Percentiles rank a stretch among this genome's conserved stretches.
Evolutionary conservation across 1,140 invertebrate species (phyloP).

Genomic region (Daktulosphaira vitifoliae): DNA sequence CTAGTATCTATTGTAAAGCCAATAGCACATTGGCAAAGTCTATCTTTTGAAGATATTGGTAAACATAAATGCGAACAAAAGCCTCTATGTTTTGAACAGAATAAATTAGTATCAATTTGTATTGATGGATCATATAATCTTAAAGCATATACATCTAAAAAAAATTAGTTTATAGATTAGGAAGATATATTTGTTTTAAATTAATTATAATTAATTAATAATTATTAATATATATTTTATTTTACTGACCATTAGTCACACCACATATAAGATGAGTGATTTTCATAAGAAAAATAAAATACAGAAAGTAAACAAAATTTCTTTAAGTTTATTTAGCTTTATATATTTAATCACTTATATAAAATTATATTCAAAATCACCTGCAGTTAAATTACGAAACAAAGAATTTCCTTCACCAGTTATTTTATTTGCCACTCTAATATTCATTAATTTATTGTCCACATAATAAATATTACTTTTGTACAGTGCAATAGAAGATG

Average conservation of each 20-base stretch:
- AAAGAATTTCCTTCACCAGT: slow-evolving; percentile 42
- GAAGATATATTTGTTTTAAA: too few relatives aligned
- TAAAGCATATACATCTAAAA: slow-evolving; percentile 54
- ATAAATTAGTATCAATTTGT: slow-evolving; percentile 49
- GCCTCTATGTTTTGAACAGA: slow-evolving; percentile 50
- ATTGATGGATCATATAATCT: slow-evolving; percentile 60
- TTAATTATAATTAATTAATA: too few relatives aligned
- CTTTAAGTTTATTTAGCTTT: too few relatives aligned
- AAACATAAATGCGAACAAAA: slow-evolving; percentile 72
- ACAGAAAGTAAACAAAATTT: slow-evolving; percentile 18
- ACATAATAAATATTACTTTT: slow-evolving; percentile 52
- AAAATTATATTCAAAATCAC: not conserved
- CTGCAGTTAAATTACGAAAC: slow-evolving; percentile 43
- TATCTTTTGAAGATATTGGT: slow-evolving; percentile 49
- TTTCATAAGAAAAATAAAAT: too few relatives aligned
- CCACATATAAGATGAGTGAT: too few relatives aligned
- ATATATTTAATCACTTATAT: too few relatives aligned
- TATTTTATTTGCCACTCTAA: slow-evolving; percentile 51
- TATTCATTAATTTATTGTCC: slow-evolving; percentile 49
- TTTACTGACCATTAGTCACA: too few relatives aligned
- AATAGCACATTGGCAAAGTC: slow-evolving; percentile 64
- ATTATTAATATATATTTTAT: too few relatives aligned
- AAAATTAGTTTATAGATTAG: too few relatives aligned
- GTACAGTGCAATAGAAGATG: slow-evolving; percentile 53
- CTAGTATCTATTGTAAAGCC: slow-evolving; percentile 55